These are phyloP conservation scores for Phymatocera aterrima DNA, from an alignment of 2,888 invertebrate genomes.

Conservation along the genomic window DNA sequence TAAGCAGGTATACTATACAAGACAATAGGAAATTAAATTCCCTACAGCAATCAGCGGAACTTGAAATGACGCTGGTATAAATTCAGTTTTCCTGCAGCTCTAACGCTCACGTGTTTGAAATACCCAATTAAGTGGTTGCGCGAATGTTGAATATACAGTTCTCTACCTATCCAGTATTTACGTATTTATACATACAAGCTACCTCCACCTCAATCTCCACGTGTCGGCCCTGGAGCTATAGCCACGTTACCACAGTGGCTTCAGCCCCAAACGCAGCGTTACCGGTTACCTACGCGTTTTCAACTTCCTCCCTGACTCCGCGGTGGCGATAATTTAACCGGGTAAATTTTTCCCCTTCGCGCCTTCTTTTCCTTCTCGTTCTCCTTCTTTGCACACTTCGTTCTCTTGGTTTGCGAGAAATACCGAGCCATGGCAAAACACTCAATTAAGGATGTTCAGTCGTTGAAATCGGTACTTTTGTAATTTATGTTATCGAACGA, in stretches of 20 bases:
- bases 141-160: conserved; percentile 14
- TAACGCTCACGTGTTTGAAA: neutral
- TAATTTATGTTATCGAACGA: too few species aligned
- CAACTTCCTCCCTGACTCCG: neutral
- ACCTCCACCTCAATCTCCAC: neutral
- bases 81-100: neutral
- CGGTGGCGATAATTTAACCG: neutral
- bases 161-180: neutral
- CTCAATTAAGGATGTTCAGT: too few species aligned
- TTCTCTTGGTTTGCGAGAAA: neutral
- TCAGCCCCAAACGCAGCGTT: neutral
- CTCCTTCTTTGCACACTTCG: too few species aligned
- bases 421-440: neutral
- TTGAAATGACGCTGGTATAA: neutral
- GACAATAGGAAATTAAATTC: too few species aligned
- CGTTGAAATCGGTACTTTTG: too few species aligned
- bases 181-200: neutral
- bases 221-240: neutral
- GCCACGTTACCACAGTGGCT: neutral
- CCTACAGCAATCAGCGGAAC: neutral
- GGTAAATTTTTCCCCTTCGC: neutral
- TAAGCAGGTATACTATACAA: too few species aligned
- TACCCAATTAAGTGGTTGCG: conserved; percentile 16
- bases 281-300: neutral
- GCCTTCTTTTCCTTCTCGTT: neutral